Evolutionary conservation across 2,113 vertebrate species (phyloP).

Genomic region (Mirounga angustirostris): DNA sequence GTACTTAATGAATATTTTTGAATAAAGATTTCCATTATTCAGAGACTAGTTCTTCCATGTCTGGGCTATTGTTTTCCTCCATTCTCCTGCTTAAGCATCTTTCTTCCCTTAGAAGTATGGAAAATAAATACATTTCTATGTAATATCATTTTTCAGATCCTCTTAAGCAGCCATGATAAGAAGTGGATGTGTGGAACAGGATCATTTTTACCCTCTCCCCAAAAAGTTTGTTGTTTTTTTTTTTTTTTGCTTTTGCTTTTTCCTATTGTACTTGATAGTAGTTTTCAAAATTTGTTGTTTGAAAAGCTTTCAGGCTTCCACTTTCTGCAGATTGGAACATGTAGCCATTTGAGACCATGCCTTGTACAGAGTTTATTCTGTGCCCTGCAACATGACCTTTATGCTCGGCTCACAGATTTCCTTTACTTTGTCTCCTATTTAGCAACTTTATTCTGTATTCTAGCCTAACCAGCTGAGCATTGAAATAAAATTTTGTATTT

Average conservation of each 20-base stretch:
- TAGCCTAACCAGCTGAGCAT: background rate
- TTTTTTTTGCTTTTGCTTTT: background rate
- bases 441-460: background rate
- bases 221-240: background rate
- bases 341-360: background rate
- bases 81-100: background rate
- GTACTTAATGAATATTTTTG: slow-evolving; percentile 21
- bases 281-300: background rate
- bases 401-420: background rate
- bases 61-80: background rate
- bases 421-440: background rate
- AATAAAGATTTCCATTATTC: slow-evolving; percentile 16
- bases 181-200: background rate
- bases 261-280: background rate
- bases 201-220: background rate
- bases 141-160: slow-evolving; percentile 40
- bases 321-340: slow-evolving; percentile 1
- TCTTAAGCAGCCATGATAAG: background rate
- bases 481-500: slow-evolving; percentile 46
- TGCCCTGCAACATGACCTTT: background rate
- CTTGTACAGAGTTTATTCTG: background rate
- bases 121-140: background rate
- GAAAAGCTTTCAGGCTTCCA: background rate
- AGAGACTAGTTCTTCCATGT: slow-evolving; percentile 25
- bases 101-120: background rate